Percentiles rank a stretch among this genome's conserved stretches.
phyloP scores from a whole-genome alignment of 2,888 invertebrate genomes.

The Chironomus riparius region DNA sequence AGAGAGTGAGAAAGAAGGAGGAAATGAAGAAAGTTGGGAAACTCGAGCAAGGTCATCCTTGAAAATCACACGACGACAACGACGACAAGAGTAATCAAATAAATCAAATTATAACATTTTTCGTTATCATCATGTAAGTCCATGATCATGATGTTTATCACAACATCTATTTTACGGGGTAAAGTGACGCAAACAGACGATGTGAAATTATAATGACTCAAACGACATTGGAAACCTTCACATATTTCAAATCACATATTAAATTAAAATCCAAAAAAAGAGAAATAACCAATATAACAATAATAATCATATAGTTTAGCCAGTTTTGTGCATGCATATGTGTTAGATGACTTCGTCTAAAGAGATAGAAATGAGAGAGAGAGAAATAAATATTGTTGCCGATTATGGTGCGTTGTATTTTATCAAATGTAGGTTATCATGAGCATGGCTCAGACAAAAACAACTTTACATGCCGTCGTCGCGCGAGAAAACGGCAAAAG shows the following conservation, averaged over 20 bases:
- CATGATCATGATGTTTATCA: not conserved
- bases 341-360: not conserved
- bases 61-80: not conserved
- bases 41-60: not conserved
- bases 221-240: conserved; percentile 15
- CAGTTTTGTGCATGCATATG: not conserved
- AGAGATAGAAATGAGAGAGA: not conserved
- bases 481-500: not conserved
- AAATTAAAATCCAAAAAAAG: not conserved
- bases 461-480: not conserved
- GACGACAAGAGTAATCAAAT: too few species aligned
- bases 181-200: not conserved
- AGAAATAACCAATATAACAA: not conserved
- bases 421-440: conserved; percentile 17
- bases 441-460: conserved; percentile 4
- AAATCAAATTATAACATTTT: too few species aligned
- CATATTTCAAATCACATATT: conserved; percentile 2
- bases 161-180: not conserved
- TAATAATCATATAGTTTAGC: not conserved
- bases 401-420: conserved; percentile 3
- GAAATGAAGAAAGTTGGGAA: not conserved
- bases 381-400: not conserved
- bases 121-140: not conserved
- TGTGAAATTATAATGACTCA: not conserved
- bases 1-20: not conserved